Evolutionary conservation across 1,140 invertebrate species (phyloP).

Genomic region (Lethrus apterus): DNA sequence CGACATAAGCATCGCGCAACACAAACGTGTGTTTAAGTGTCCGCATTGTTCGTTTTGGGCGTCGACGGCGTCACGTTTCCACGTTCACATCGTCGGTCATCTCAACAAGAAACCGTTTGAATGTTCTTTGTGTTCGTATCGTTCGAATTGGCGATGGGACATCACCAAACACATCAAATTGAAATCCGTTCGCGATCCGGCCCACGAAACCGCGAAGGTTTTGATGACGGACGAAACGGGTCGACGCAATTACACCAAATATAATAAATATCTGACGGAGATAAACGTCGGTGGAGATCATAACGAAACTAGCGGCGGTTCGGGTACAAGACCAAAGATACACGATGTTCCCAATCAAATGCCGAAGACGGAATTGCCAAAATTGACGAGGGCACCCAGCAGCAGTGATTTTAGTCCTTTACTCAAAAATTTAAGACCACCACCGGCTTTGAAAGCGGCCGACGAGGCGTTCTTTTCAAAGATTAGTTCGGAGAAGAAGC

Average conservation of each 20-base stretch:
- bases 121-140: constrained; percentile 87
- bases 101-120: constrained; percentile 90
- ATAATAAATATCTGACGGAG: constrained; percentile 77
- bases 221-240: constrained; percentile 88
- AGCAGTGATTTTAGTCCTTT: constrained; percentile 35
- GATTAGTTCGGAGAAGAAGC: constrained; percentile 29
- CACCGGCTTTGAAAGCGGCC: constrained; percentile 32
- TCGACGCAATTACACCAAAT: constrained; percentile 83
- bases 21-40: constrained; percentile 69
- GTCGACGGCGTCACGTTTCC: constrained; percentile 82
- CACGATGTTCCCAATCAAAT: constrained; percentile 16
- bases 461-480: constrained; percentile 27
- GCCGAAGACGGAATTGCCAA: constrained; percentile 42
- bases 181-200: constrained; percentile 73
- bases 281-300: constrained; percentile 45
- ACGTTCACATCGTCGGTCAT: constrained; percentile 88
- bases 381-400: constrained; percentile 40
- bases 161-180: constrained; percentile 92
- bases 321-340: constrained; percentile 33
- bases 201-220: constrained; percentile 69
- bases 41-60: constrained; percentile 87
- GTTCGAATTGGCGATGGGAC: constrained; percentile 93
- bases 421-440: constrained; percentile 24
- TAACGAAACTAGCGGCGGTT: constrained; percentile 37
- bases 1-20: constrained; percentile 38